A percentile compares a stretch with the other conserved stretches of the same genome.
Conservation (phyloP, 64 coral and sea anemone genomes). For the Actinia tenebrosa region DNA sequence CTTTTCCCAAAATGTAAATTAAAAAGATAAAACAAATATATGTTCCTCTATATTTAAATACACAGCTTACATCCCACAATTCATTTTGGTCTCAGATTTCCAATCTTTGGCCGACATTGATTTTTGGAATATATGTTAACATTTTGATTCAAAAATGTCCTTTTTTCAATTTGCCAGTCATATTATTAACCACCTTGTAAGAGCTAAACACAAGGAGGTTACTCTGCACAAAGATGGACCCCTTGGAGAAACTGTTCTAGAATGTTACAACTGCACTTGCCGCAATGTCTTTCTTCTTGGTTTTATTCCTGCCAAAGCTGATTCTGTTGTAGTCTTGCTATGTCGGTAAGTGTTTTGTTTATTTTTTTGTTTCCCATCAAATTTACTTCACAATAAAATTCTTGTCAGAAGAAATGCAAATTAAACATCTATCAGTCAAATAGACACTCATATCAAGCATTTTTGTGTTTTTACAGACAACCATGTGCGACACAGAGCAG, state of each 20-base stretch:
- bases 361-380: background rate
- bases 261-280: constrained; percentile 96
- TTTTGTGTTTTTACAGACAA: constrained; percentile 43
- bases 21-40: too few relatives aligned
- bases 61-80: too few relatives aligned
- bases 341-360: constrained; percentile 69
- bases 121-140: background rate
- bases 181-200: constrained; percentile 93
- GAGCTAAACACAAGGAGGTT: constrained; percentile 99
- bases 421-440: background rate
- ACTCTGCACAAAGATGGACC: constrained; percentile 97
- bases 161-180: constrained; percentile 52
- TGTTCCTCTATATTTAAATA: too few relatives aligned
- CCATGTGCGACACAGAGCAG: constrained; percentile 98
- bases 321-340: constrained; percentile 92
- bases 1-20: too few relatives aligned
- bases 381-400: background rate
- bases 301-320: constrained; percentile 96
- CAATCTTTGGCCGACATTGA: too few relatives aligned
- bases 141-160: background rate
- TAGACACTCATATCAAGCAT: background rate
- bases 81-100: too few relatives aligned
- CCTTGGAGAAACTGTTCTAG: constrained; percentile 88
- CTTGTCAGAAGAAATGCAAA: too few relatives aligned
- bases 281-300: constrained; percentile 94